Base-by-base conservation (phyloP, 2,113 vertebrate species). In the Polyodon spathula region DNA sequence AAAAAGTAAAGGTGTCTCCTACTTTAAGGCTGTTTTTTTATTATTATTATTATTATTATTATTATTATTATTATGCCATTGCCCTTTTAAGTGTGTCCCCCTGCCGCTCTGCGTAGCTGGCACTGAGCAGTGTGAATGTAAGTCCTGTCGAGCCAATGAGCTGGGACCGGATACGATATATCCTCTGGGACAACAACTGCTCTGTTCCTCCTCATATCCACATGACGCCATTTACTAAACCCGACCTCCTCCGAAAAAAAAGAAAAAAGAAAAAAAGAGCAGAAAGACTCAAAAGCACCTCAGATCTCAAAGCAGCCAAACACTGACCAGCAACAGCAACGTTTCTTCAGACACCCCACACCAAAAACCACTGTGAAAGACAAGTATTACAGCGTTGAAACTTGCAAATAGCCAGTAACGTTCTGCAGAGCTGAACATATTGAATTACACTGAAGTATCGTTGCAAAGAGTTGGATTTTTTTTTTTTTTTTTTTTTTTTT, bases 181-280 rank as follows among this genome's bases (percentile, higher is more conserved):
- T 97, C 94, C 94, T 95, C 90, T 92, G 91, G 88, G 92, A 97
- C 93, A 97, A 97, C 92, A 93, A 93, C 90, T 86, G 84, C 89
- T 89, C 89, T 93, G 91, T 91, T 84, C 86, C 84, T 89, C 84
- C 87, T 88, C 87, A 84, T 84, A 88, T 88, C 88, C 90, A 90
- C 87, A 90, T 92, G 92, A 95, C 93, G 93, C 92, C 93, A 93
- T 94, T 94, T 89, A 92, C 91, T 89, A 85, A 86, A 90, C 87
- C 82, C 81, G 79, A 86, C 83, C 91, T 92, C 90, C 89, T 88
- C 89, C 89, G 88, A 90, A 93, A 92, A 93, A 86, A 82, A 81
- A 54, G 68, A 64, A 67, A 74, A 70, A 67, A 61, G 70, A 68
- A n/a, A n/a, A 46, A 46, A 46, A 55, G 66, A 65, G 63, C 42